These are phyloP conservation scores for Eulemur albifrons DNA, from an alignment of 2,797 vertebrate species.

Conservation along the genomic window DNA sequence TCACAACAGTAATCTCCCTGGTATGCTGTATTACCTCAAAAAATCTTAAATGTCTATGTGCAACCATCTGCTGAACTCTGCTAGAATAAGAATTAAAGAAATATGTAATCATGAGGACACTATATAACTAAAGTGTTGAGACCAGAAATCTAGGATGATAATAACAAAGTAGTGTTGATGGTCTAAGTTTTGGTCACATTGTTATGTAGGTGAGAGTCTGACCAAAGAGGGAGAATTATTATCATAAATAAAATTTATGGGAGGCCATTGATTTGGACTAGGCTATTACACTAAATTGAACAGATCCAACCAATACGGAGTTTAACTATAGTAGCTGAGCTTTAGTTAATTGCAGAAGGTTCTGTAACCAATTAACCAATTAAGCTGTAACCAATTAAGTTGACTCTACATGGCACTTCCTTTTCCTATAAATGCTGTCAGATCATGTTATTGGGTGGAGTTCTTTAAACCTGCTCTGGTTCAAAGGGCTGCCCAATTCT, in stretches of 20 bases:
- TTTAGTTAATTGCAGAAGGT: background rate
- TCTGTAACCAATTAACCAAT: background rate
- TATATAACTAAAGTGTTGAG: background rate
- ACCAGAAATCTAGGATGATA: background rate
- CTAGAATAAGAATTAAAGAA: background rate
- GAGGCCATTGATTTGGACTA: background rate
- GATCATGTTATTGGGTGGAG: background rate
- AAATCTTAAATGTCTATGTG: background rate
- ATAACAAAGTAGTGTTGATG: background rate
- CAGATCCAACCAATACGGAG: background rate
- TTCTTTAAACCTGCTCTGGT: background rate
- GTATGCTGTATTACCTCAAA: no score
- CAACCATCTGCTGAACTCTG: background rate
- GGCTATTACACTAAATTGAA: background rate
- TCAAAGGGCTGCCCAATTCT: background rate
- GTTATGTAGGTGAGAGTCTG: background rate
- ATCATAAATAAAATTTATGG: background rate
- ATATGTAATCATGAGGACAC: background rate
- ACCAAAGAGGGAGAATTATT: background rate
- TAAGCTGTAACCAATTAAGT: background rate
- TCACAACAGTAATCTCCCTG: no score
- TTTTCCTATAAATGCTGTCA: background rate
- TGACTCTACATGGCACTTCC: background rate
- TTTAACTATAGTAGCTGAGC: background rate
- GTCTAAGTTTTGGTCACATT: background rate